phyloP scores from a whole-genome alignment of 2,113 vertebrate species.

The Oncorhynchus gorbuscha region DNA sequence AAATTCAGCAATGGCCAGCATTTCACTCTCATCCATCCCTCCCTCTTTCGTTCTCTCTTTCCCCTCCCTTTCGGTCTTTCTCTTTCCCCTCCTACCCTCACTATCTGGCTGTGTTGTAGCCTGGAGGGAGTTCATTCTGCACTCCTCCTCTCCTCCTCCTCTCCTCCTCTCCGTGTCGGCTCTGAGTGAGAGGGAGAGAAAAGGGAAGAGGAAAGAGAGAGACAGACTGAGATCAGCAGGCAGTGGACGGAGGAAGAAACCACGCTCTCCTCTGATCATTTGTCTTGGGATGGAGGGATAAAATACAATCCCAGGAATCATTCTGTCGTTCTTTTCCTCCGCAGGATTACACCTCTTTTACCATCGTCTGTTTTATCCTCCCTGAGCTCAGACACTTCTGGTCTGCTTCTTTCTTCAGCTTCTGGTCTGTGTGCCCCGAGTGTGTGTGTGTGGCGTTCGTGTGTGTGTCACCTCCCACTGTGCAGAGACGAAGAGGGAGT shows the following conservation, averaged over 20 bases:
- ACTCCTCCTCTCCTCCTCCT: slow-evolving; percentile 57
- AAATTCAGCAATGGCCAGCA: slow-evolving; percentile 80
- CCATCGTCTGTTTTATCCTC: slow-evolving; percentile 46
- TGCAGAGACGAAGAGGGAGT: slow-evolving; percentile 57
- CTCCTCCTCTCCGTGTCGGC: neutral
- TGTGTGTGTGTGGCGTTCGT: slow-evolving; percentile 37
- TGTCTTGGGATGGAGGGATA: slow-evolving; percentile 72
- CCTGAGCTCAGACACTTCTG: slow-evolving; percentile 60
- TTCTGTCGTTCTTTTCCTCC: slow-evolving; percentile 46
- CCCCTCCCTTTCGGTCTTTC: slow-evolving; percentile 30
- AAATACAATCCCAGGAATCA: slow-evolving; percentile 59
- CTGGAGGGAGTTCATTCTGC: slow-evolving; percentile 74
- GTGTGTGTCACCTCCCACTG: slow-evolving; percentile 36
- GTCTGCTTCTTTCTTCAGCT: slow-evolving; percentile 54
- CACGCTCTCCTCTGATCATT: slow-evolving; percentile 67
- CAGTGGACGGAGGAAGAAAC: slow-evolving; percentile 55
- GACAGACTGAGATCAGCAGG: slow-evolving; percentile 54
- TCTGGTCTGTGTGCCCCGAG: slow-evolving; percentile 17
- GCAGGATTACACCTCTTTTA: slow-evolving; percentile 74
- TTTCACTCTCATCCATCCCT: slow-evolving; percentile 53
- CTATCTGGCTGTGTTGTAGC: slow-evolving; percentile 71
- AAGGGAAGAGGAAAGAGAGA: slow-evolving; percentile 39
- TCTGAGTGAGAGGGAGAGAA: slow-evolving; percentile 20
- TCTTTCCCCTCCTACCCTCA: slow-evolving; percentile 37
- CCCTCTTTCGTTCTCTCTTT: slow-evolving; percentile 15